Evolutionary conservation across 2,797 vertebrate genomes (phyloP).

Genomic region (Siniperca undulata): DNA sequence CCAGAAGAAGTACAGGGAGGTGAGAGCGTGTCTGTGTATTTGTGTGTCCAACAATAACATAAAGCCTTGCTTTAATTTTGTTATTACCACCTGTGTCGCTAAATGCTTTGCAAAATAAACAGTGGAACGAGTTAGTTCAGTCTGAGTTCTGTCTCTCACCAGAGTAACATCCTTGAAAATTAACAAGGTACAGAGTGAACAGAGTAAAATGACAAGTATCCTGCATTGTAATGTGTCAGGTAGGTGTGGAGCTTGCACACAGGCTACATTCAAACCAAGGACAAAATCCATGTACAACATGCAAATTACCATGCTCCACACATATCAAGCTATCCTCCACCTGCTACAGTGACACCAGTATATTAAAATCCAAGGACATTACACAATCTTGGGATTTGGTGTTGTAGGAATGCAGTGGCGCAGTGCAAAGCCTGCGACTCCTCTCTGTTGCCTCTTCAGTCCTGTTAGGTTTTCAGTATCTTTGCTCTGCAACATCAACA

Average conservation of each 20-base stretch:
- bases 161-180: conserved; percentile 20
- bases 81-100: conserved; percentile 11
- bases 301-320: neutral
- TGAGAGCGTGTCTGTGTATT: conserved; percentile 8
- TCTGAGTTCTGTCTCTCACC: neutral
- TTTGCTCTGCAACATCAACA: neutral
- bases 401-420: neutral
- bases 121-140: conserved; percentile 3
- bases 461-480: neutral
- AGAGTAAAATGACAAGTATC: conserved; percentile 4
- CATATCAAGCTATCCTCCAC: neutral
- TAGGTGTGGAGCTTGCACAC: neutral
- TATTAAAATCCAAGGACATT: conserved; percentile 15
- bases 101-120: conserved; percentile 49
- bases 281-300: neutral
- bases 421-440: neutral
- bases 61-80: conserved; percentile 36
- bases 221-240: neutral
- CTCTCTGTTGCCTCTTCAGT: neutral
- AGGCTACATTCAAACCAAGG: neutral
- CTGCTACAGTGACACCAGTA: conserved; percentile 1
- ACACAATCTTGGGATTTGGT: neutral
- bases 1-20: conserved; percentile 39
- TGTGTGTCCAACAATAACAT: conserved; percentile 44
- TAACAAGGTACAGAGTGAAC: neutral